Percentiles rank a stretch among this genome's conserved stretches.
Conservation (phyloP, 2,888 invertebrate genomes). For the Drosophila kuntzei region DNA sequence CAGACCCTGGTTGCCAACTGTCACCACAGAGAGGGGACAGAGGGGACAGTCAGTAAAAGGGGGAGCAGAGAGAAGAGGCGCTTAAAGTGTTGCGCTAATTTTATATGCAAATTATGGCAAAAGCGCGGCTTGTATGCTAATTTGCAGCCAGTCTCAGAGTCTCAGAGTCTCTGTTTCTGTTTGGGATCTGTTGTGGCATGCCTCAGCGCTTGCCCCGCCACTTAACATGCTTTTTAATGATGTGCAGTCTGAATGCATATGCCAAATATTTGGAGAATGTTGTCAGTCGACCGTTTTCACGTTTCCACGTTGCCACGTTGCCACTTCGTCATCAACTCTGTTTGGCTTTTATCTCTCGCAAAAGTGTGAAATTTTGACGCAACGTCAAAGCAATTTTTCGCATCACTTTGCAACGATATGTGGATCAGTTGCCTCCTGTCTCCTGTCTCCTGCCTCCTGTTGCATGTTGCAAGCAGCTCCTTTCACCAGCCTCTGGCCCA, state of each 20-base stretch:
- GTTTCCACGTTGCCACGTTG: neutral
- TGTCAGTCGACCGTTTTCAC: conserved; percentile 11
- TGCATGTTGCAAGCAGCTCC: conserved; percentile 41
- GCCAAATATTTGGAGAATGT: conserved; percentile 75
- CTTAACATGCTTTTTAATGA: conserved; percentile 67
- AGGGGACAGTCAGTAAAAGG: neutral
- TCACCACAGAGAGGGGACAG: conserved; percentile 46
- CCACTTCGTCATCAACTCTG: conserved; percentile 44
- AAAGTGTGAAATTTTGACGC: conserved; percentile 80
- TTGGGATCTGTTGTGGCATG: conserved; percentile 10
- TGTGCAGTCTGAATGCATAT: conserved; percentile 58
- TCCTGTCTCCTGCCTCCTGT: conserved; percentile 4
- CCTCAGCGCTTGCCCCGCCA: conserved; percentile 16
- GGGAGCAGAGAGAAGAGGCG: conserved; percentile 1
- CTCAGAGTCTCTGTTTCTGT: neutral
- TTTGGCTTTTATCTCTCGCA: conserved; percentile 65
- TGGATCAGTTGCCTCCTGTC: conserved; percentile 52
- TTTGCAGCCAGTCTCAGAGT: conserved; percentile 43
- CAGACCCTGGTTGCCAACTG: conserved; percentile 46
- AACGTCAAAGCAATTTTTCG: conserved; percentile 74
- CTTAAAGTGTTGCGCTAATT: conserved; percentile 76
- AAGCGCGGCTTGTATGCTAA: conserved; percentile 79
- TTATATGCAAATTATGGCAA: conserved; percentile 81
- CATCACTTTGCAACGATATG: conserved; percentile 72
- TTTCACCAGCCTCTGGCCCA: conserved; percentile 58